phyloP scores from a whole-genome alignment of 2,113 vertebrate genomes.

The Myxocyprinus asiaticus region DNA sequence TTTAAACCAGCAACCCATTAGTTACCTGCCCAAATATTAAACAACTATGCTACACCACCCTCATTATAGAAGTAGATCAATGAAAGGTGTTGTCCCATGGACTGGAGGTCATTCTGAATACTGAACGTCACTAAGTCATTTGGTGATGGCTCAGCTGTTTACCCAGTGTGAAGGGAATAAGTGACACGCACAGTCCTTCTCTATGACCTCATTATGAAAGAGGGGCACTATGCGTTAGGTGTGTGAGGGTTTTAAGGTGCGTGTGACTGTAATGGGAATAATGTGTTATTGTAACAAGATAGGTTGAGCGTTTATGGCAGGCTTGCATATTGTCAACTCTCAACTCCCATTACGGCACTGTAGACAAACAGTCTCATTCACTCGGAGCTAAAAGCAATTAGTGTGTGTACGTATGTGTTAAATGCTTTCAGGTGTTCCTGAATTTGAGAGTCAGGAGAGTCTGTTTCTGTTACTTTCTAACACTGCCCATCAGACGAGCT shows the following conservation, averaged over 20 bases:
- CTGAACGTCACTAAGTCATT: background rate
- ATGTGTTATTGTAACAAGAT: conserved; percentile 64
- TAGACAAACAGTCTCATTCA: conserved; percentile 64
- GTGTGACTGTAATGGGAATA: conserved; percentile 50
- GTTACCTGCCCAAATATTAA: background rate
- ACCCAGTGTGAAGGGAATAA: conserved; percentile 13
- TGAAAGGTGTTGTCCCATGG: too few relatives aligned
- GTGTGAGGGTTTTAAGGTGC: conserved; percentile 31
- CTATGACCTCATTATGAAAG: conserved; percentile 22
- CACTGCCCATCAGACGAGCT: too few relatives aligned
- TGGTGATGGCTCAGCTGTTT: conserved; percentile 28
- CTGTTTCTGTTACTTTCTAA: too few relatives aligned
- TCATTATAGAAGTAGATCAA: background rate
- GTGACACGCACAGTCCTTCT: conserved; percentile 16
- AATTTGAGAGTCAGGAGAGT: too few relatives aligned
- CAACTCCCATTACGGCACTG: conserved; percentile 51
- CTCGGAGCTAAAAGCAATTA: conserved; percentile 42
- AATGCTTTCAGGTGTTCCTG: conserved; percentile 49
- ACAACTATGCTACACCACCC: background rate
- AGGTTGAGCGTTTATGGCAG: conserved; percentile 60
- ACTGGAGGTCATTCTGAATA: background rate
- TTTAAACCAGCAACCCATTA: background rate
- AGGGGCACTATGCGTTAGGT: conserved; percentile 28
- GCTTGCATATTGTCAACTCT: conserved; percentile 53
- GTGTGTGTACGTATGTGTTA: conserved; percentile 36